phyloP scores from a whole-genome alignment of 2,888 invertebrate species.

The Melieria picta region DNA sequence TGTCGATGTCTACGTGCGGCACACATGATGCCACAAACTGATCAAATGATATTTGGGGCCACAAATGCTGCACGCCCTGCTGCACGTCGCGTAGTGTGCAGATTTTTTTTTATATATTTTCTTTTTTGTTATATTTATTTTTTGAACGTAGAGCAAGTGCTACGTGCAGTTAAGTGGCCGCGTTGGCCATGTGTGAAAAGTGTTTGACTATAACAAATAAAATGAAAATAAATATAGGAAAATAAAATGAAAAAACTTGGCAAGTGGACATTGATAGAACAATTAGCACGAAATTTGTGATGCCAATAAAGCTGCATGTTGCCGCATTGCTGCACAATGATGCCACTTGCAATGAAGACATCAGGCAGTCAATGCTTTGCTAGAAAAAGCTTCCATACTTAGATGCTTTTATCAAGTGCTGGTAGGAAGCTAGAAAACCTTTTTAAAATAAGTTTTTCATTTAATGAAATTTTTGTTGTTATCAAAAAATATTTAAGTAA shows the following conservation, averaged over 20 bases:
- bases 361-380: background rate
- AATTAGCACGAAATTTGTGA: slow-evolving; percentile 59
- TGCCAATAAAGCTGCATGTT: slow-evolving; percentile 51
- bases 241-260: slow-evolving; percentile 27
- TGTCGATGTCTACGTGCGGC: background rate
- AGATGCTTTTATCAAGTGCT: no score
- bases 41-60: slow-evolving; percentile 35
- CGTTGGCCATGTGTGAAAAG: no score
- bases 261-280: slow-evolving; percentile 41
- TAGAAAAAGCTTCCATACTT: background rate
- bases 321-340: slow-evolving; percentile 13
- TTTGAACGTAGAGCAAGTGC: no score
- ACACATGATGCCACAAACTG: slow-evolving; percentile 9
- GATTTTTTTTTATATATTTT: background rate
- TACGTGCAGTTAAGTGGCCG: no score
- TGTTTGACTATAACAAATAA: no score
- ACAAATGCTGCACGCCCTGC: slow-evolving; percentile 19
- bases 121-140: slow-evolving; percentile 1
- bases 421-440: no score
- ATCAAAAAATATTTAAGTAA: background rate
- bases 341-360: slow-evolving; percentile 14
- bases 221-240: background rate
- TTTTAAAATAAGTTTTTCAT: background rate
- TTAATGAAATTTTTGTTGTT: background rate
- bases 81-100: slow-evolving; percentile 11